Evolutionary conservation across 1,140 invertebrate genomes (phyloP).

Genomic region (Zaprionus tsacasi): DNA sequence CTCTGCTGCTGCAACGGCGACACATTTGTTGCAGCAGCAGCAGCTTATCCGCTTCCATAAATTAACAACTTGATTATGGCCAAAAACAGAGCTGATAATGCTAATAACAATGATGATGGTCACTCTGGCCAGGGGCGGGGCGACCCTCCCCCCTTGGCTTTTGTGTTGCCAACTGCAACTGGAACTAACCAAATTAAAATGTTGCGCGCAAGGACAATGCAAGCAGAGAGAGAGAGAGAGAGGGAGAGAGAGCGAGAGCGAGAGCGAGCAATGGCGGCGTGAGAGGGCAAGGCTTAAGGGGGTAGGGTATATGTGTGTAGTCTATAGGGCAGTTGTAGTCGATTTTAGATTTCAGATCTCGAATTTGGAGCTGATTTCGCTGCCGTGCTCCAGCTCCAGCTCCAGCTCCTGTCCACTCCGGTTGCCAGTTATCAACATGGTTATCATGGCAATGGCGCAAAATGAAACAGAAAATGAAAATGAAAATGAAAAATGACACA

Average conservation of each 20-base stretch:
- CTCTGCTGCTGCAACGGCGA: constrained; percentile 9
- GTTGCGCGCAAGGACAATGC: constrained; percentile 26
- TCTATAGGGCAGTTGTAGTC: background rate
- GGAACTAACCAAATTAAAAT: constrained; percentile 61
- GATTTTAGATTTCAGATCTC: background rate
- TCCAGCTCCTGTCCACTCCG: background rate
- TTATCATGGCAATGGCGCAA: constrained; percentile 50
- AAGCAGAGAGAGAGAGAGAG: background rate
- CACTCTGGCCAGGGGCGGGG: no score
- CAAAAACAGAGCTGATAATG: constrained; percentile 12
- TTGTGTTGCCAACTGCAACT: background rate
- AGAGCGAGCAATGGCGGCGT: background rate
- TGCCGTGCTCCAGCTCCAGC: background rate
- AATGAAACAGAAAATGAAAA: constrained; percentile 33
- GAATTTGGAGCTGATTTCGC: background rate
- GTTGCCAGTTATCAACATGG: constrained; percentile 46
- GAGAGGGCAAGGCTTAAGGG: background rate
- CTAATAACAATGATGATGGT: constrained; percentile 19
- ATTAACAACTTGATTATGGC: constrained; percentile 48
- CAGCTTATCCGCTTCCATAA: constrained; percentile 44
- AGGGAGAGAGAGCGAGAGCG: background rate
- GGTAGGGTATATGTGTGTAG: background rate
- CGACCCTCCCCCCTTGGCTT: background rate
- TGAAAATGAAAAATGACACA: constrained; percentile 57
- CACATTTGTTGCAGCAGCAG: constrained; percentile 22